Base-by-base conservation (phyloP, 2,113 vertebrate genomes). In the Pelecanoides urinatrix region DNA sequence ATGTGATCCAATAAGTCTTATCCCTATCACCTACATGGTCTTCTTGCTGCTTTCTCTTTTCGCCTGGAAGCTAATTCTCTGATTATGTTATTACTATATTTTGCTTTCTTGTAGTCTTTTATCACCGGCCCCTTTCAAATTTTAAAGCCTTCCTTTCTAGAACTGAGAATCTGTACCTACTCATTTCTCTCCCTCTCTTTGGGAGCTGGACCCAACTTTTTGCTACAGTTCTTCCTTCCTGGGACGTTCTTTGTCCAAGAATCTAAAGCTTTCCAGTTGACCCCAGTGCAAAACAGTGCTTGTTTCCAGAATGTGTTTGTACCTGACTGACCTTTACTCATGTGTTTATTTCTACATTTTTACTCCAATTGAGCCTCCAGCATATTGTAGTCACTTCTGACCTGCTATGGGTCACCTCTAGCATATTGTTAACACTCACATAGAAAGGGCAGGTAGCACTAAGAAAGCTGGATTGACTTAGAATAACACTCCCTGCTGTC, bases 261-360 rank as follows among this genome's bases (percentile, higher is more conserved):
- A 1, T 12, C 2, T 73, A 53, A 76, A 67, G 5, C 3, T 73
- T 84, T 77, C 19, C 34, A 9, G 7, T 14, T 72, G 8, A 71
- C 5, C 6, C 19, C 1, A 0, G 30, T 49, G 5, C 1, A 67
- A 91, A 79, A 58, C 5, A 15, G 2, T 8, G 3, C 16, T 36
- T 61, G 7, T 74, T 90, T 90, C 32, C 30, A 70, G 58, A 77
- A 70, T 26, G 5, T 16, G 1, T 83, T 63, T 67, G 9, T 30
- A 36, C 25, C 19, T 19, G 34, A 11, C 18, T 53, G 49, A 65
- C 18, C 6, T 81, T 52, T 67, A 53, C 9, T 63, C 3, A 2
- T 34, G 30, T 66, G 18, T 63, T 79, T 83, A 38, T 44, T 91
- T 89, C 42, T 27, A 42, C 19, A 2, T 61, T 84, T 77, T 63